phyloP scores from a whole-genome alignment of 2,888 invertebrate species.

The Caenorhabditis sp. region DNA sequence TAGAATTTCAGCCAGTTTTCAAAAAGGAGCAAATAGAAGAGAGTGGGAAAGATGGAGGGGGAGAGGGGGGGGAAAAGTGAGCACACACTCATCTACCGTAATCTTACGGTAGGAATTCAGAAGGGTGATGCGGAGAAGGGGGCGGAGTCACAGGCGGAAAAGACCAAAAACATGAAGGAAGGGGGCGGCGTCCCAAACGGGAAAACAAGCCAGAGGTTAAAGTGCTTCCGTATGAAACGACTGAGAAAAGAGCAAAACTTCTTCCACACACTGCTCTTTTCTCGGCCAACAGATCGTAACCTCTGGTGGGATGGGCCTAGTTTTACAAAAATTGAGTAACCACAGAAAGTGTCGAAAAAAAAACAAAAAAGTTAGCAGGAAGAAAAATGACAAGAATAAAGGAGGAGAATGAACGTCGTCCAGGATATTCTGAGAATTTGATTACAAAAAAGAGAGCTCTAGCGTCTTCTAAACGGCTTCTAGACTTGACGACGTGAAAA shows the following conservation, averaged over 20 bases:
- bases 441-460: no score
- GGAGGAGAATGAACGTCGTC: background rate
- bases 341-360: slow-evolving; percentile 39
- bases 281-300: slow-evolving; percentile 51
- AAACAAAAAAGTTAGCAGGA: slow-evolving; percentile 13
- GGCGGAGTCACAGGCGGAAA: slow-evolving; percentile 22
- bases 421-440: no score
- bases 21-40: slow-evolving; percentile 37
- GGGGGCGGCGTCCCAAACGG: slow-evolving; percentile 42
- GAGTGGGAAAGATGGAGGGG: slow-evolving; percentile 3
- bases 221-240: slow-evolving; percentile 57
- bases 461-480: no score
- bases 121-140: background rate
- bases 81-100: slow-evolving; percentile 32
- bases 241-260: no score
- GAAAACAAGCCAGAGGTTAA: slow-evolving; percentile 54
- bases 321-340: slow-evolving; percentile 27
- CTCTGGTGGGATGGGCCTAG: slow-evolving; percentile 49
- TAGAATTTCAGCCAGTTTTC: slow-evolving; percentile 39
- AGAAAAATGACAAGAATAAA: background rate
- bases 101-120: slow-evolving; percentile 8
- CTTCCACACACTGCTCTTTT: no score
- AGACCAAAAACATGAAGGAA: slow-evolving; percentile 8
- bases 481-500: no score
- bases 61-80: background rate